These are phyloP conservation scores for Synaphobranchus kaupii DNA, from an alignment of 2,797 vertebrate species.

Conservation along the genomic window DNA sequence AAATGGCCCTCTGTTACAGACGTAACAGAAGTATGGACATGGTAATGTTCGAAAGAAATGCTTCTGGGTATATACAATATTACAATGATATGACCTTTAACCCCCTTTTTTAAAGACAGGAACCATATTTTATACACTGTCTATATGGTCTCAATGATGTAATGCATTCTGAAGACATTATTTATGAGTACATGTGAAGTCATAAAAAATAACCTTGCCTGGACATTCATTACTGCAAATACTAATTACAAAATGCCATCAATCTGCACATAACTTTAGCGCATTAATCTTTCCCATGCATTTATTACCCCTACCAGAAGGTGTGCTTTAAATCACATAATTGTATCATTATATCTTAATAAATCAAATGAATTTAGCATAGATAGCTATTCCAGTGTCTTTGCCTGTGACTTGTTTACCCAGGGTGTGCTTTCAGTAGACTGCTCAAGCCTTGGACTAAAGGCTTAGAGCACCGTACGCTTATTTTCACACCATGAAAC, in stretches of 20 bases:
- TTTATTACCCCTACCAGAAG: slow-evolving; percentile 13
- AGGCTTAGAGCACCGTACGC: not conserved
- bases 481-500: not conserved
- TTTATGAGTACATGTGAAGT: not conserved
- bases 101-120: not conserved
- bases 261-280: slow-evolving; percentile 5
- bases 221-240: slow-evolving; percentile 14
- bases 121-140: slow-evolving; percentile 1
- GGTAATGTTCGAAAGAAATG: not conserved
- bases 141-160: not conserved
- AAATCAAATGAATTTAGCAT: not conserved
- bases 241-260: not conserved
- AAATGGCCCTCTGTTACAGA: not conserved
- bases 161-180: slow-evolving; percentile 9
- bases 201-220: slow-evolving; percentile 4
- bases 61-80: not conserved
- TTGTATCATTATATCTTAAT: slow-evolving; percentile 9
- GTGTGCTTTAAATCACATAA: slow-evolving; percentile 5
- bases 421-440: not conserved
- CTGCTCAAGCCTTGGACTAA: not conserved
- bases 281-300: slow-evolving; percentile 13
- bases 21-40: not conserved
- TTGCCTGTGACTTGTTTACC: not conserved
- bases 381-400: not conserved
- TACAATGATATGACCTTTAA: not conserved